A percentile compares a stretch with the other conserved stretches of the same genome.
phyloP scores from a whole-genome alignment of 92 coral and sea anemone species.

The Epizoanthus ramosus region DNA sequence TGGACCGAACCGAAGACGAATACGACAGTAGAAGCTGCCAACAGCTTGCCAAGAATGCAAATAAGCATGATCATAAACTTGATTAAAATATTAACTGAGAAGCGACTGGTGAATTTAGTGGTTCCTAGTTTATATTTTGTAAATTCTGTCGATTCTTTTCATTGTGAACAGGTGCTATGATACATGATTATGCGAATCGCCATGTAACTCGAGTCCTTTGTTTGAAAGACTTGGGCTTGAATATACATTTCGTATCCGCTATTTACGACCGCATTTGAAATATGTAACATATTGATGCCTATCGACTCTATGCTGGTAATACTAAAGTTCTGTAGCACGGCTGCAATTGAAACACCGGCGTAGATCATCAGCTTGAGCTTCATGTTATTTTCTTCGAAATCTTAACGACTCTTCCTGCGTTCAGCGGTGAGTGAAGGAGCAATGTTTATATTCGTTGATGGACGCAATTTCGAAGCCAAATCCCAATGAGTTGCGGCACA shows the following conservation, averaged over 20 bases:
- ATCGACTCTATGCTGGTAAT: neutral
- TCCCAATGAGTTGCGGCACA: neutral
- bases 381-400: too few species aligned
- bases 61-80: neutral
- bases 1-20: neutral
- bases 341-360: too few species aligned
- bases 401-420: neutral
- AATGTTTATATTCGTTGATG: neutral
- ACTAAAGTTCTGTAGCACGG: too few species aligned
- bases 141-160: conserved; percentile 19
- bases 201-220: conserved; percentile 7
- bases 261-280: neutral
- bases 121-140: neutral
- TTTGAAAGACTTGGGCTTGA: neutral
- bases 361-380: too few species aligned
- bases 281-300: neutral
- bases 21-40: neutral
- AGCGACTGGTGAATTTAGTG: neutral
- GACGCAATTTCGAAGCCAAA: neutral
- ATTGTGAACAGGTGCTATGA: conserved; percentile 34
- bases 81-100: neutral
- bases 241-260: neutral
- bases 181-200: conserved; percentile 26
- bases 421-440: neutral
- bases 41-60: neutral